Evolutionary conservation across 30 jellyfish, hydroid and myxozoan genomes (phyloP), one percentile per base, ranked within the genome.

Genomic region (Euphysa ruthae): DNA sequence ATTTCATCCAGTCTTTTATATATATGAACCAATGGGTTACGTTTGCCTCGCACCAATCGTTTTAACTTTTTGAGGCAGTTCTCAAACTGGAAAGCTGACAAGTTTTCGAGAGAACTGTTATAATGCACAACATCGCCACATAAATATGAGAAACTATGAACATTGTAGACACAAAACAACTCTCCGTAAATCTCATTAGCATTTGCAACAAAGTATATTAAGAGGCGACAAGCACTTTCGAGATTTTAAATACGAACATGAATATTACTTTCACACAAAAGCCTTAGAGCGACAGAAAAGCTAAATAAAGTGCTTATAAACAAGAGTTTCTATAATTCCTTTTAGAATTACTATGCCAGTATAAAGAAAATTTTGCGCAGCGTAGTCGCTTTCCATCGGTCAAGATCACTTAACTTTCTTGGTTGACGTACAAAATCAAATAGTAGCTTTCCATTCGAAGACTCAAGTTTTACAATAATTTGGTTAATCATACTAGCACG

Each of bases 151-250:
- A 46, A 28, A 46, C 60, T 46, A 46, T 46, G 60, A 28, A 46
- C 60, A 46, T 46, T 46, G 60, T 46, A 46, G 28, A 46, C 60
- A 46, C 60, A 46, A 46, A 46, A 38, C 8, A 46, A 46, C 60
- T 46, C 60, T 46, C 8, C 60, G 23, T n/a, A 46, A 46, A 46
- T 46, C 8, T 46, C 8, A 25, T 46, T 25, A 29, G 60, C 18
- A 46, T 46, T 46, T 46, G 23, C 60, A n/a, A 46, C 60, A 46
- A 46, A 46, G 60, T 46, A 46, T 16, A 25, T 46, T 46, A 46
- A 46, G 4, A 46, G 8, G 18, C 22, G 60, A 46, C 60, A 10
- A 46, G 52, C 52, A 38, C 52, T n/a, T 38, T 38, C n/a, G n/a
- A 38, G 52, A 38, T 38, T 38, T n/a, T 8, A 46, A 46, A 16